These are phyloP conservation scores for Pseudoips prasinana DNA, from an alignment of 2,888 invertebrate species.

Conservation along the genomic window DNA sequence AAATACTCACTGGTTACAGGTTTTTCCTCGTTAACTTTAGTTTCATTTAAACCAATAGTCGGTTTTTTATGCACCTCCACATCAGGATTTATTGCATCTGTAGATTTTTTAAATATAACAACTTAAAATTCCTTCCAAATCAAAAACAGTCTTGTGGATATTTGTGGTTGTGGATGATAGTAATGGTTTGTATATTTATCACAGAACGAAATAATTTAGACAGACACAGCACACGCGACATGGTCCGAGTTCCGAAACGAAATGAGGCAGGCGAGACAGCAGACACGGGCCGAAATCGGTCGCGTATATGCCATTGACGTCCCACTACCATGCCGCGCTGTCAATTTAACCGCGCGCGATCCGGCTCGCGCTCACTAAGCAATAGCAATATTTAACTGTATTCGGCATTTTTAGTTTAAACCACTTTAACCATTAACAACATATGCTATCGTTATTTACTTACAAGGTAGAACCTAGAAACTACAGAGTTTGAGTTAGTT, in stretches of 20 bases:
- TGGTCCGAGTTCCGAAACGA: constrained; percentile 52
- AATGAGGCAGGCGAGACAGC: constrained; percentile 50
- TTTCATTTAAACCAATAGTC: constrained; percentile 64
- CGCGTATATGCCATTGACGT: constrained; percentile 56
- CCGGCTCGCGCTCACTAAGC: constrained; percentile 42
- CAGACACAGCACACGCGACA: constrained; percentile 41
- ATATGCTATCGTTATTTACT: too few species aligned
- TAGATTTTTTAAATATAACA: constrained; percentile 70
- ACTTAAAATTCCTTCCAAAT: constrained; percentile 50
- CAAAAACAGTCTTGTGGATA: constrained; percentile 30
- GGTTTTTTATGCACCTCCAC: constrained; percentile 71
- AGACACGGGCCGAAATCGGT: constrained; percentile 32
- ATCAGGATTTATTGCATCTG: constrained; percentile 73
- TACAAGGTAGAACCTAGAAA: too few species aligned
- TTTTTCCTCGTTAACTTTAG: constrained; percentile 66
- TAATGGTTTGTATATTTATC: constrained; percentile 28
- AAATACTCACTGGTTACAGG: constrained; percentile 75
- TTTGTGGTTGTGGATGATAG: constrained; percentile 26
- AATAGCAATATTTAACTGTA: constrained; percentile 9
- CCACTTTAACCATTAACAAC: too few species aligned
- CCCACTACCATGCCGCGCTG: constrained; percentile 48
- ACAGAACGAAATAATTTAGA: constrained; percentile 28
- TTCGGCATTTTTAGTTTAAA: too few species aligned
- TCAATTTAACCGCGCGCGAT: constrained; percentile 67
- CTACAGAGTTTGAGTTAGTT: too few species aligned